Evolutionary conservation across 2,797 vertebrate genomes (phyloP).

Genomic region (Anguilla obscura): DNA sequence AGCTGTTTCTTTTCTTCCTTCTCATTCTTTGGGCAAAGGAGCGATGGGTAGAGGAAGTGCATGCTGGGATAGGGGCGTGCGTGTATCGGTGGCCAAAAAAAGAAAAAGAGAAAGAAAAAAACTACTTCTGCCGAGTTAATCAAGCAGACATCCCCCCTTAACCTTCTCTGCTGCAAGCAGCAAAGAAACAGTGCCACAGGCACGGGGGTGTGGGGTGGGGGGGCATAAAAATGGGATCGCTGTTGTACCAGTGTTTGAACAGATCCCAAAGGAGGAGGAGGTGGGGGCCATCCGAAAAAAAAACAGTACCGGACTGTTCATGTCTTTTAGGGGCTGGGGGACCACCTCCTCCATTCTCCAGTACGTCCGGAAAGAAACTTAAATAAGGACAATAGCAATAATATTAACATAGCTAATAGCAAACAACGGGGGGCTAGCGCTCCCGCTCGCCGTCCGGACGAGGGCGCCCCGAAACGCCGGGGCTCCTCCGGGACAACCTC

Average conservation of each 20-base stretch:
- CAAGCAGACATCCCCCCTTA: slow-evolving; percentile 33
- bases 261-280: slow-evolving; percentile 53
- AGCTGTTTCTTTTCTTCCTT: slow-evolving; percentile 38
- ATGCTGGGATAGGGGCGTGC: slow-evolving; percentile 7
- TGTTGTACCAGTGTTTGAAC: slow-evolving; percentile 65
- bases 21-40: slow-evolving; percentile 44
- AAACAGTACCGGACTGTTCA: slow-evolving; percentile 76
- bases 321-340: not conserved
- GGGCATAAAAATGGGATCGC: slow-evolving; percentile 26
- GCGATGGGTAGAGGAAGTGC: slow-evolving; percentile 41
- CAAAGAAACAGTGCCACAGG: slow-evolving; percentile 27
- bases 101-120: not conserved
- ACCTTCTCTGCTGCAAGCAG: slow-evolving; percentile 25
- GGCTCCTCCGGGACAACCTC: not conserved
- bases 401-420: slow-evolving; percentile 52
- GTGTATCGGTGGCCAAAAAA: not conserved
- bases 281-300: slow-evolving; percentile 40
- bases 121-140: not conserved
- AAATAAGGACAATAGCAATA: slow-evolving; percentile 41
- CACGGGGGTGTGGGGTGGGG: slow-evolving; percentile 19
- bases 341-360: slow-evolving; percentile 57
- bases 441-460: not conserved
- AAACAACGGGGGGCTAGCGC: slow-evolving; percentile 60
- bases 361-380: slow-evolving; percentile 57
- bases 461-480: not conserved